Evolutionary conservation across 2,888 invertebrate species (phyloP).

Genomic region (Neoscelio sp.): DNA sequence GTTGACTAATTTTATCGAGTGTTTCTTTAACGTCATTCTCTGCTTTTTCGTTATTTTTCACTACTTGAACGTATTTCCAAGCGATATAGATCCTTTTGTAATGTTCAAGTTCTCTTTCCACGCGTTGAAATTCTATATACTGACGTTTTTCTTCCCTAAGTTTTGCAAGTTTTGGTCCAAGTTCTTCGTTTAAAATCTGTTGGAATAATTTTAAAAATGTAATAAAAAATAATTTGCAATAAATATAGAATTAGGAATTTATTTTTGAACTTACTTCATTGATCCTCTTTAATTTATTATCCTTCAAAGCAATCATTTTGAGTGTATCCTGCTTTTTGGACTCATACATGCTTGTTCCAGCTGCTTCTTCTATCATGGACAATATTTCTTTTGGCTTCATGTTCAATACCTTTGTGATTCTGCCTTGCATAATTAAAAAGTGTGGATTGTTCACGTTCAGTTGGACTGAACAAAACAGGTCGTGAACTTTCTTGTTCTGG

Average conservation of each 20-base stretch:
- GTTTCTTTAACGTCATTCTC: conserved; percentile 84
- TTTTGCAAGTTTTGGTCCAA: conserved; percentile 94
- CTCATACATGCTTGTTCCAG: conserved; percentile 98
- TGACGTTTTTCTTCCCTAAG: conserved; percentile 93
- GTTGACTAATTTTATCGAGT: conserved; percentile 85
- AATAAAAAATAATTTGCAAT: too few relatives aligned
- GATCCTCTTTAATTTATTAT: conserved; percentile 94
- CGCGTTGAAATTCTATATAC: conserved; percentile 94
- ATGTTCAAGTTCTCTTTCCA: conserved; percentile 93
- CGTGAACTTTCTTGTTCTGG: conserved; percentile 94
- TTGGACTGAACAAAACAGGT: conserved; percentile 98
- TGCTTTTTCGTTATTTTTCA: conserved; percentile 84
- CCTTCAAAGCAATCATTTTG: conserved; percentile 96
- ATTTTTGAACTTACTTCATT: conserved; percentile 86
- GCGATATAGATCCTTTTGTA: conserved; percentile 90
- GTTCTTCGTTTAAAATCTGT: conserved; percentile 91
- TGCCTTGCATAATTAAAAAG: conserved; percentile 99
- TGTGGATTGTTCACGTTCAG: conserved; percentile 99
- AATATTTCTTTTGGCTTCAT: conserved; percentile 99
- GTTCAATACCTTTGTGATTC: conserved; percentile 98
- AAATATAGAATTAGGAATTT: too few relatives aligned
- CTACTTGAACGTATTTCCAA: conserved; percentile 87
- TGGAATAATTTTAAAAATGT: not conserved
- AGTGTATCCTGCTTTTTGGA: conserved; percentile 94
- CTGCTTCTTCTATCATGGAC: conserved; percentile 99